A percentile compares a stretch with the other conserved stretches of the same genome.
phyloP scores from a whole-genome alignment of 2,113 vertebrate genomes.

The Myotis davidii region DNA sequence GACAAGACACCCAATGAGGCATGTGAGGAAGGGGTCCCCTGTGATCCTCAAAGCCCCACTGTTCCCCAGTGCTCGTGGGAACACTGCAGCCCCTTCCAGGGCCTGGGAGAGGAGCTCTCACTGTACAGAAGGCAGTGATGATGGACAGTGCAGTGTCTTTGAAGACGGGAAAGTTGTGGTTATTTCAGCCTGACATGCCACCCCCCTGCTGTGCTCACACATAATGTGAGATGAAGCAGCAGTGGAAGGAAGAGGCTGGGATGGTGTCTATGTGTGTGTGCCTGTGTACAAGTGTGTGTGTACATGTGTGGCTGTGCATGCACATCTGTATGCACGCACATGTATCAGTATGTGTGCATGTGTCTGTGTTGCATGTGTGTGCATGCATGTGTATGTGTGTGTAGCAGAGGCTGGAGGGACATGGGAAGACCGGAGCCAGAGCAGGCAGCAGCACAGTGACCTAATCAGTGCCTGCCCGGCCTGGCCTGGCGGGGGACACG shows the following conservation, averaged over 20 bases:
- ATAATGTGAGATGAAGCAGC: not conserved
- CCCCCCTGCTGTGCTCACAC: not conserved
- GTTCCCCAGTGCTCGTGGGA: not conserved
- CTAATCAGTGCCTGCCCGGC: not conserved
- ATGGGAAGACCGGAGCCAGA: not conserved
- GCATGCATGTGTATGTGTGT: accelerated
- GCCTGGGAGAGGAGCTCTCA: not conserved
- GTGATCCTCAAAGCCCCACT: accelerated
- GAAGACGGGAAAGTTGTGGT: not conserved
- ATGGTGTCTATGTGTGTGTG: accelerated
- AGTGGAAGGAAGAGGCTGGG: not conserved
- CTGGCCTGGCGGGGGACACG: accelerated
- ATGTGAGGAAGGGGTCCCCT: not conserved
- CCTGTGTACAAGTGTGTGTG: too few species aligned
- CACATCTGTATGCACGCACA: not conserved
- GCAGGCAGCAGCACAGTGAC: accelerated
- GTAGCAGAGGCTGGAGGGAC: not conserved
- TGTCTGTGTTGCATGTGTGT: not conserved
- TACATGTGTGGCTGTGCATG: accelerated
- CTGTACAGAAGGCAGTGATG: not conserved
- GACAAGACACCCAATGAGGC: accelerated
- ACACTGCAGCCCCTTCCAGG: accelerated
- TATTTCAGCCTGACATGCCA: accelerated
- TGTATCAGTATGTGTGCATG: too few species aligned
- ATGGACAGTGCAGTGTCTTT: not conserved